A percentile compares a stretch with the other conserved stretches of the same genome.
These are phyloP conservation scores for Tyto alba DNA, from an alignment of 2,113 vertebrate species.

Conservation along the genomic window DNA sequence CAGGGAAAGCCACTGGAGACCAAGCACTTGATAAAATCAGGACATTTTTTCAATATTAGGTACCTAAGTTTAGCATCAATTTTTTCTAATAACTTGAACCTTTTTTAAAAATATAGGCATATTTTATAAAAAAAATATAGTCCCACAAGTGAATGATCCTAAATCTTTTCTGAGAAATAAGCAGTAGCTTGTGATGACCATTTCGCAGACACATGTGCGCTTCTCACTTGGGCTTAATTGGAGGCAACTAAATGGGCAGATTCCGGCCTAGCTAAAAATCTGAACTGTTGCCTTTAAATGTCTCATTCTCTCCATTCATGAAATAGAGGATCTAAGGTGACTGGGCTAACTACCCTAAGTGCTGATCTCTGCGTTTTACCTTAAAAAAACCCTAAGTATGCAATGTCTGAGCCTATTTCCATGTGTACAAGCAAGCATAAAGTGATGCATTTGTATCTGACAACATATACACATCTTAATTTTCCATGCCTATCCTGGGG, in stretches of 20 bases:
- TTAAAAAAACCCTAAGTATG: neutral
- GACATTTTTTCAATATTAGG: neutral
- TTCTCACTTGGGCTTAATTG: neutral
- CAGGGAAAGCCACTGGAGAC: neutral
- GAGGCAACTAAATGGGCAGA: neutral
- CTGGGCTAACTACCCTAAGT: neutral
- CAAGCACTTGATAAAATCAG: conserved; percentile 3
- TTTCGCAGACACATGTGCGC: neutral
- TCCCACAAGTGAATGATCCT: neutral
- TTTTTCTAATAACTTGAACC: neutral
- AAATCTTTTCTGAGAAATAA: neutral
- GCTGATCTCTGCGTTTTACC: neutral
- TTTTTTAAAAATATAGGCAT: neutral
- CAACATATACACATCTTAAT: neutral
- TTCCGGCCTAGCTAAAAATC: neutral
- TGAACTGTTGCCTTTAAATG: neutral
- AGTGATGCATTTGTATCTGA: neutral
- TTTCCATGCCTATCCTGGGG: neutral
- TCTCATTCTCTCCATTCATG: neutral
- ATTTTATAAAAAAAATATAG: neutral
- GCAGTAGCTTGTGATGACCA: neutral
- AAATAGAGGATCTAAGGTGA: neutral
- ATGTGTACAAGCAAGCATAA: neutral
- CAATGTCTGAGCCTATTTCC: neutral
- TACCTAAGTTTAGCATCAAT: neutral